Percentiles rank a stretch among this genome's conserved stretches.
Conservation (phyloP, 2,113 vertebrate genomes). For the Gorsachius goisagi region DNA sequence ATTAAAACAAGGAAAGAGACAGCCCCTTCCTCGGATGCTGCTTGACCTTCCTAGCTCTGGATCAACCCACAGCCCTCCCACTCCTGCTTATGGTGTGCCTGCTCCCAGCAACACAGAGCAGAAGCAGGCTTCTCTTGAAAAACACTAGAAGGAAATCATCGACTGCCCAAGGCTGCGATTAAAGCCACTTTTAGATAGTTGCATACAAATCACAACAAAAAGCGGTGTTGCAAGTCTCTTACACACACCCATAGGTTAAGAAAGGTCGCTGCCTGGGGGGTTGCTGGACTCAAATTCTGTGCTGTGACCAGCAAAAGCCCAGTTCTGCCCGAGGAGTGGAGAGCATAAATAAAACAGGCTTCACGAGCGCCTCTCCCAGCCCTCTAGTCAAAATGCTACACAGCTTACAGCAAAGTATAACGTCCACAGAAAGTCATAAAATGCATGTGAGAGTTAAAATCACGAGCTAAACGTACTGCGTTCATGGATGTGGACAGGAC, state of each 20-base stretch:
- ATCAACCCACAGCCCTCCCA: neutral
- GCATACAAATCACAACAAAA: neutral
- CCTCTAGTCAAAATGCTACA: neutral
- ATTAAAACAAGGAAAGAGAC: neutral
- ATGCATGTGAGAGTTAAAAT: neutral
- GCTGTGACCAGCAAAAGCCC: neutral
- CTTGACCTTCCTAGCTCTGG: neutral
- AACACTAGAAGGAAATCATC: neutral
- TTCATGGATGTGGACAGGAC: fast-evolving
- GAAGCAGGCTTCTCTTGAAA: neutral
- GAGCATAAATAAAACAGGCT: neutral
- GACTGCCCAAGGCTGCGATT: neutral
- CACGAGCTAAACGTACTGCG: fast-evolving
- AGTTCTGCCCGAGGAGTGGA: neutral
- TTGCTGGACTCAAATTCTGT: neutral
- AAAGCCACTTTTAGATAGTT: neutral
- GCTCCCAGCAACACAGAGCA: neutral
- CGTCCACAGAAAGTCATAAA: neutral
- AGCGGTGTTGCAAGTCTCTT: neutral
- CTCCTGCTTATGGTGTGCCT: neutral
- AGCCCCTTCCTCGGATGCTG: neutral
- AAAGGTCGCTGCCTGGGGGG: neutral
- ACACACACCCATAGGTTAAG: neutral
- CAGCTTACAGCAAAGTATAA: neutral
- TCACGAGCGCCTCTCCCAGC: neutral